Percentiles rank a stretch among this genome's conserved stretches.
These are phyloP conservation scores for Elaeidobius kamerunicus DNA, from an alignment of 2,888 invertebrate species.

Conservation along the genomic window DNA sequence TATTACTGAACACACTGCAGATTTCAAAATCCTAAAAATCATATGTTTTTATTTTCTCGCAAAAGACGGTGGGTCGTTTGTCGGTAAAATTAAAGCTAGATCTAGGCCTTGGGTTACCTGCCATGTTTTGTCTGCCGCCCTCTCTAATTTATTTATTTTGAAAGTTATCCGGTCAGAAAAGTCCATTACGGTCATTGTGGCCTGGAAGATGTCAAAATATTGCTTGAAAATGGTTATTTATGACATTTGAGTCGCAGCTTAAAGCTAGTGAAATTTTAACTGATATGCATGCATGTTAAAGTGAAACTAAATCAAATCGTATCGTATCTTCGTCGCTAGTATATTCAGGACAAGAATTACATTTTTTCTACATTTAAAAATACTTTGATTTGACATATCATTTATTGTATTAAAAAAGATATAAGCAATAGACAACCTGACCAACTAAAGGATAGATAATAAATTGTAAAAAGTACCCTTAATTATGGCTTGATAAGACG, in stretches of 20 bases:
- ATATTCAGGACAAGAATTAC: no score
- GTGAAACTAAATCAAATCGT: no score
- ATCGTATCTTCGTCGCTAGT: no score
- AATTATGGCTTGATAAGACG: no score
- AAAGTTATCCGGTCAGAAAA: slow-evolving; percentile 25
- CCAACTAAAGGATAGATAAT: no score
- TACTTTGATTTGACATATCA: no score
- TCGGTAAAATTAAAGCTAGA: slow-evolving; percentile 36
- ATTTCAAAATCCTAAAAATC: slow-evolving; percentile 8
- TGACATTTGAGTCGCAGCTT: slow-evolving; percentile 1
- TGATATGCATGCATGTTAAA: not conserved
- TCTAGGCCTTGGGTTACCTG: slow-evolving; percentile 20
- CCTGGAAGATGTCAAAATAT: slow-evolving; percentile 24
- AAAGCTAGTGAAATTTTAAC: no score
- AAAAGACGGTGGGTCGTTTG: slow-evolving; percentile 40
- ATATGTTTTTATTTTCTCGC: slow-evolving; percentile 40
- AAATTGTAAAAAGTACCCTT: no score
- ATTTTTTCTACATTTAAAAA: no score
- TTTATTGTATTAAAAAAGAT: no score
- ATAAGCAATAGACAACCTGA: no score
- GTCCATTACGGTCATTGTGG: slow-evolving; percentile 24
- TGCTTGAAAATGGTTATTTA: slow-evolving; percentile 19
- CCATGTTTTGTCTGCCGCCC: slow-evolving; percentile 20
- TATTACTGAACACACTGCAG: not conserved
- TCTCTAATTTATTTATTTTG: slow-evolving; percentile 28